Base-by-base conservation (phyloP, 1,140 invertebrate genomes). In the Drosophila orosa region DNA sequence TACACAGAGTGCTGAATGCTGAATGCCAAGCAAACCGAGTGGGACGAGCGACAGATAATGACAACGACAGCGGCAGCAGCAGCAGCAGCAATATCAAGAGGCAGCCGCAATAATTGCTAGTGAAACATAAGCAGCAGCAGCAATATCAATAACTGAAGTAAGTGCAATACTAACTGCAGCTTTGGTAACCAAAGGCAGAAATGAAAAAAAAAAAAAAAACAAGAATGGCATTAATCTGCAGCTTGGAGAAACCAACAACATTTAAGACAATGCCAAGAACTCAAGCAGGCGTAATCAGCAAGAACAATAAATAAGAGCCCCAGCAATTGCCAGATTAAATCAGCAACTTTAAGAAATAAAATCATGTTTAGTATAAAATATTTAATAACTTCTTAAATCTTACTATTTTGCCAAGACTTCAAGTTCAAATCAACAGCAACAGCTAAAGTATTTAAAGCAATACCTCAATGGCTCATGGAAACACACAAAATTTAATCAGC, bases 11-110 rank as follows among this genome's bases (percentile, higher is more conserved):
- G 22, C 33, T 54, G 58, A 48, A 47, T 62, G 35, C 56, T 63
- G 59, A 65, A 52, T 40, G 67, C 62, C 63, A 48, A 35, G 55
- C n/a, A 56, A 47, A 69, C 65, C 13, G 67, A 71, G 66, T 72
- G 66, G 68, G 66, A 71, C 50, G 52, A 58, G 40, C 42, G 66
- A 71, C 65, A 71, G 54, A 65, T 59, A 33, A 47, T 35, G 40
- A 56, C 50, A 47, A 47, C 31, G 25, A 19, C 60, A 62, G 10
- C 15, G 22, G 19, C 63, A 48, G 17, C 22, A 40, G 58, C 58
- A 61, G n/a, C n/a, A n/a, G 13, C 29, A 40, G 58, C 58, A 61
- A 35, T 52, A 65, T 29, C 54, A 27, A 62, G 44, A 35, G 6
- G 5, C 33, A 62, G 50, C 7, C 19, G 31, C 52, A 44, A 69